Evolutionary conservation across 2,888 invertebrate species (phyloP).

Genomic region (Drosophila greeni): DNA sequence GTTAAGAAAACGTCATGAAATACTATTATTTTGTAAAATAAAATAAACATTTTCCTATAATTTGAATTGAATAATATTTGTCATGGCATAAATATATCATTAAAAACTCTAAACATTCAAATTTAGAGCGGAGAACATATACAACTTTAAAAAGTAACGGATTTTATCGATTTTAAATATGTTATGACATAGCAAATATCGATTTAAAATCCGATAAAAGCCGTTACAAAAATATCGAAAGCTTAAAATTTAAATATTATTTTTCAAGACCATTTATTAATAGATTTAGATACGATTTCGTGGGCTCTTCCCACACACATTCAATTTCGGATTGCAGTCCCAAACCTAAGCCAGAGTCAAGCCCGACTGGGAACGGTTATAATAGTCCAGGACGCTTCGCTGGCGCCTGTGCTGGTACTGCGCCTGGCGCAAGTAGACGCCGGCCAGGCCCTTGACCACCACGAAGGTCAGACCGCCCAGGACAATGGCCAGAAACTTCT

Average conservation of each 20-base stretch:
- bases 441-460: constrained; percentile 48
- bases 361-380: background rate
- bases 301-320: too few species aligned
- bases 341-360: background rate
- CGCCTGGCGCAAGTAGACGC: constrained; percentile 50
- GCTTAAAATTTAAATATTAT: too few species aligned
- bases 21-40: background rate
- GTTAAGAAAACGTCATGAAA: background rate
- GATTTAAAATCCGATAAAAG: too few species aligned
- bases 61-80: too few species aligned
- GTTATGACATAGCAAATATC: too few species aligned
- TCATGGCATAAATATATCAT: too few species aligned
- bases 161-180: too few species aligned
- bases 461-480: constrained; percentile 60
- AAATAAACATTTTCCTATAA: background rate
- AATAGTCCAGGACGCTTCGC: constrained; percentile 46
- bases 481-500: constrained; percentile 27
- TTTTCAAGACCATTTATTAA: background rate
- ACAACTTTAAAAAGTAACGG: too few species aligned
- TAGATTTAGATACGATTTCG: background rate
- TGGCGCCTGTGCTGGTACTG: constrained; percentile 35
- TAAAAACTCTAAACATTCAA: too few species aligned
- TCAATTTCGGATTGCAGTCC: background rate
- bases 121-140: too few species aligned
- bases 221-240: too few species aligned